Conservation (phyloP, 2,888 invertebrate species). For the Cantharis lateralis region DNA sequence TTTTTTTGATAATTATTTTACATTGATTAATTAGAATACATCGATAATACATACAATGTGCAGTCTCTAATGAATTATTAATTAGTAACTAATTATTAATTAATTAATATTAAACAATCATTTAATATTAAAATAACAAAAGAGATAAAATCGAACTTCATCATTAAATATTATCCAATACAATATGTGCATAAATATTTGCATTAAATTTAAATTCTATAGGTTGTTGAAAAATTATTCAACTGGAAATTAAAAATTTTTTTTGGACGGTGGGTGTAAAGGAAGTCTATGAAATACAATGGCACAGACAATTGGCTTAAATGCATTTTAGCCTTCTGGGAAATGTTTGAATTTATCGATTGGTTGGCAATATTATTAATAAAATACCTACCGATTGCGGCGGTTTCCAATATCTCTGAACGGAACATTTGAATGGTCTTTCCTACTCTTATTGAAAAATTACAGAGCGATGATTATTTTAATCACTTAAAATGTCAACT, state of each 20-base stretch:
- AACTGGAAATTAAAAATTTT: background rate
- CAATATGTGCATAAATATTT: background rate
- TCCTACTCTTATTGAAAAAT: background rate
- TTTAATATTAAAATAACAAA: background rate
- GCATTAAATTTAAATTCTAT: background rate
- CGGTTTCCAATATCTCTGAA: background rate
- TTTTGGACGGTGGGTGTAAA: background rate
- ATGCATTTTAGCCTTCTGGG: background rate
- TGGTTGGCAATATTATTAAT: background rate
- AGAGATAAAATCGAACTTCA: background rate
- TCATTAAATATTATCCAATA: background rate
- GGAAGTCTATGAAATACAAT: too few species aligned
- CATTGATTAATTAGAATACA: background rate
- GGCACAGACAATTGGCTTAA: background rate
- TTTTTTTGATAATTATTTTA: background rate
- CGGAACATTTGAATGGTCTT: background rate
- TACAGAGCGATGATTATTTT: background rate
- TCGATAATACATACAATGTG: background rate
- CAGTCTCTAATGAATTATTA: background rate
- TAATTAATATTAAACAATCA: background rate
- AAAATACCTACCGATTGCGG: background rate
- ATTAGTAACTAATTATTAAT: too few species aligned
- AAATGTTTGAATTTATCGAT: background rate
- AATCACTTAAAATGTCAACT: too few species aligned
- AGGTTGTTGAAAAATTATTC: background rate